These are phyloP conservation scores for Lordiphosa andalusiaca DNA, from an alignment of 2,888 invertebrate species.

Conservation along the genomic window DNA sequence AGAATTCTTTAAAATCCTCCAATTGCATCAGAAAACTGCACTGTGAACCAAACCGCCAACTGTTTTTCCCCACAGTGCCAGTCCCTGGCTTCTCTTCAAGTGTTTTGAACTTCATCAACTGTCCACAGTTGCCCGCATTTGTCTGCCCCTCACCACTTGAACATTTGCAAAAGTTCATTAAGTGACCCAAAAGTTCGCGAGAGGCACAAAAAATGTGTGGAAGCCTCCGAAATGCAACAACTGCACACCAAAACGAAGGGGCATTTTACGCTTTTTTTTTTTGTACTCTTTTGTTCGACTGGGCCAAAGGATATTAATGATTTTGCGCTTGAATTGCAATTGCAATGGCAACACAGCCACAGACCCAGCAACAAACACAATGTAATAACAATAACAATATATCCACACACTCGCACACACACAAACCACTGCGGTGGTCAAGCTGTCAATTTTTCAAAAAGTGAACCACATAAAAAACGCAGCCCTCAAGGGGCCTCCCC, in stretches of 20 bases:
- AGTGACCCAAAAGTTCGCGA: slow-evolving; percentile 40
- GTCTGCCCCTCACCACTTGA: background rate
- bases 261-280: background rate
- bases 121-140: background rate
- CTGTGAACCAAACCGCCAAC: too few species aligned
- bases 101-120: slow-evolving; percentile 2
- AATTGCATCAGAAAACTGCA: too few species aligned
- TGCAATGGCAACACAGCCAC: slow-evolving; percentile 69
- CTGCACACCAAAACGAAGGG: background rate
- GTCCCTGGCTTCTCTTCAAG: too few species aligned
- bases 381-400: slow-evolving; percentile 27
- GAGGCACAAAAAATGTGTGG: slow-evolving; percentile 42
- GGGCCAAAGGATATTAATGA: slow-evolving; percentile 76
- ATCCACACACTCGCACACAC: slow-evolving; percentile 19
- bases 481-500: slow-evolving; percentile 28
- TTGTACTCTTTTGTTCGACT: slow-evolving; percentile 6
- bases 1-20: too few species aligned
- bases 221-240: background rate
- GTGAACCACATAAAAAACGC: slow-evolving; percentile 62
- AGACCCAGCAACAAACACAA: slow-evolving; percentile 47
- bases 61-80: too few species aligned
- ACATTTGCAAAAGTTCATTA: slow-evolving; percentile 42
- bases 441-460: slow-evolving; percentile 74
- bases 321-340: slow-evolving; percentile 78
- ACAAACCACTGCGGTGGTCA: slow-evolving; percentile 67